Percentiles rank a stretch among this genome's conserved stretches.
These are phyloP conservation scores for Achroia grisella DNA, from an alignment of 1,140 invertebrate genomes.

Conservation along the genomic window DNA sequence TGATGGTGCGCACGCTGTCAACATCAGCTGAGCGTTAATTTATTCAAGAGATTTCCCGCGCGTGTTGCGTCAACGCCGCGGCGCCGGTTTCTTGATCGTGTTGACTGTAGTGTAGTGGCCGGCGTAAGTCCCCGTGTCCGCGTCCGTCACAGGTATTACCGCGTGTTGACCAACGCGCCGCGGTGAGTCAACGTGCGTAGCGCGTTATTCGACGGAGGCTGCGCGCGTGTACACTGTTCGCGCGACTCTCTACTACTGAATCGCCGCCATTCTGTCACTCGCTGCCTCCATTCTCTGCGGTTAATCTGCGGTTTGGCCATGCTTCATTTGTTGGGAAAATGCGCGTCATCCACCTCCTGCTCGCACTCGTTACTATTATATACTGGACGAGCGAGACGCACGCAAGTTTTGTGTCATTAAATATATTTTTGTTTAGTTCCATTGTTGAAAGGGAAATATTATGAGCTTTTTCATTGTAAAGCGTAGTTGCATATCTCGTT, in stretches of 20 bases:
- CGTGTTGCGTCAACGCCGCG: slow-evolving; percentile 30
- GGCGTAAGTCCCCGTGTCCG: slow-evolving; percentile 23
- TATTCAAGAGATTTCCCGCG: slow-evolving; percentile 39
- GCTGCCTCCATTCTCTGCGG: slow-evolving; percentile 73
- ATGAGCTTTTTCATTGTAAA: slow-evolving; percentile 65
- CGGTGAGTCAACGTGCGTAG: slow-evolving; percentile 34
- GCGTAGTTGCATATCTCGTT: slow-evolving; percentile 36
- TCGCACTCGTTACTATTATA: slow-evolving; percentile 15
- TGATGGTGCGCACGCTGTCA: slow-evolving; percentile 25
- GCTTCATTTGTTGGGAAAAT: slow-evolving; percentile 72
- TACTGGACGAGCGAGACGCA: slow-evolving; percentile 37
- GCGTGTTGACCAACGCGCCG: slow-evolving; percentile 34
- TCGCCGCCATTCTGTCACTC: slow-evolving; percentile 70
- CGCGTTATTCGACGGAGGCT: slow-evolving; percentile 24
- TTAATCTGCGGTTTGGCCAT: slow-evolving; percentile 73
- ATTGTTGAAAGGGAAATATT: slow-evolving; percentile 66
- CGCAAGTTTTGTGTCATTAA: slow-evolving; percentile 63
- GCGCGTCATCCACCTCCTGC: slow-evolving; percentile 35
- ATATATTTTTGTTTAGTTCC: slow-evolving; percentile 69
- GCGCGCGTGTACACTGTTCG: slow-evolving; percentile 47
- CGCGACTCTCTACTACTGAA: slow-evolving; percentile 61
- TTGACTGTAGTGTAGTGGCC: neutral
- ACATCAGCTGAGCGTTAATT: slow-evolving; percentile 52
- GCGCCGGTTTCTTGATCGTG: slow-evolving; percentile 25
- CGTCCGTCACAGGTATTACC: slow-evolving; percentile 37